These are phyloP conservation scores for Labroides dimidiatus DNA, from an alignment of 2,797 vertebrate genomes.

Conservation along the genomic window DNA sequence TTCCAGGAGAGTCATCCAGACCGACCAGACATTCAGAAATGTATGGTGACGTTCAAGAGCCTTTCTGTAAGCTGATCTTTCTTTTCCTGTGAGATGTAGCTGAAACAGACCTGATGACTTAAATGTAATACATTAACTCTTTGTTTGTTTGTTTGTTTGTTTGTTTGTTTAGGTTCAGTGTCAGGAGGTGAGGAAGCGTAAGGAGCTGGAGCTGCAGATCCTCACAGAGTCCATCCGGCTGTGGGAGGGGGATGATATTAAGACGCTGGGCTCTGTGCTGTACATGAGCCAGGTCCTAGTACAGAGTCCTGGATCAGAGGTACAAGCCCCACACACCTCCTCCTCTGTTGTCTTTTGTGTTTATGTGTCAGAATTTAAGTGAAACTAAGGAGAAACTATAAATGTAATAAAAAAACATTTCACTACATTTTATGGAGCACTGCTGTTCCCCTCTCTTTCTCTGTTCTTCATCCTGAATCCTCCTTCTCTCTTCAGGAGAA, in stretches of 20 bases:
- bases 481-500: conserved; percentile 87
- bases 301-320: conserved; percentile 94
- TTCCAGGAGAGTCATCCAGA: conserved; percentile 93
- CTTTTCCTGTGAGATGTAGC: conserved; percentile 3
- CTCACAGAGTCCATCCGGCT: conserved; percentile 94
- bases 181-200: conserved; percentile 96
- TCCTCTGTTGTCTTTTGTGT: too few species aligned
- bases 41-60: conserved; percentile 94
- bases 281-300: conserved; percentile 98
- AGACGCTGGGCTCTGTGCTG: conserved; percentile 91
- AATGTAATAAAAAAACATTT: too few species aligned
- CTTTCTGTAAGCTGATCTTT: conserved; percentile 89
- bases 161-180: conserved; percentile 88
- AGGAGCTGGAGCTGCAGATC: conserved; percentile 97
- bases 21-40: conserved; percentile 94
- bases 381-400: too few species aligned
- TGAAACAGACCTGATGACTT: neutral
- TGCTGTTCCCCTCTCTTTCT: neutral
- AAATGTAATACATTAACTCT: neutral
- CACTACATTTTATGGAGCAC: too few species aligned
- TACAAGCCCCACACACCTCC: conserved; percentile 58
- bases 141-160: conserved; percentile 1
- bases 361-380: too few species aligned
- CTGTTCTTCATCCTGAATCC: neutral
- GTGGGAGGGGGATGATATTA: conserved; percentile 98